Percentiles rank a stretch among this genome's conserved stretches.
These are phyloP conservation scores for Seladonia tumulorum DNA, from an alignment of 2,888 invertebrate genomes.

Conservation along the genomic window DNA sequence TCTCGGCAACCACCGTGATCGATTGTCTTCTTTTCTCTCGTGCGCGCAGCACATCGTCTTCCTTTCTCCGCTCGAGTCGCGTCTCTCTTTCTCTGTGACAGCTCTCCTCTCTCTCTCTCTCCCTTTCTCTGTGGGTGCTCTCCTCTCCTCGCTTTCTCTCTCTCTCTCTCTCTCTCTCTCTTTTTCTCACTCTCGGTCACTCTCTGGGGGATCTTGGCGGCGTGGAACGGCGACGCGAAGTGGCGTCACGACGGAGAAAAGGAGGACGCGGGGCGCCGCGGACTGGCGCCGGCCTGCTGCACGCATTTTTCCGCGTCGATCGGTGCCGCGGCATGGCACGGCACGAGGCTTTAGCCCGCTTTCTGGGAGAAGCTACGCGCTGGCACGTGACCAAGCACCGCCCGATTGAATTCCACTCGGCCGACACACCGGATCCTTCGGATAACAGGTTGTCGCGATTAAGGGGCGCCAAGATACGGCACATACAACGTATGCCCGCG, in stretches of 20 bases:
- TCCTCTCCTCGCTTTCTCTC: not conserved
- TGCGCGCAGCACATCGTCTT: not conserved
- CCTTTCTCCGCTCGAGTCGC: conserved; percentile 27
- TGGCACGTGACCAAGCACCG: conserved; percentile 40
- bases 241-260: conserved; percentile 28
- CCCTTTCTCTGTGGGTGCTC: conserved; percentile 16
- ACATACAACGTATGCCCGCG: not conserved
- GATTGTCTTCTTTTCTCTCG: conserved; percentile 20
- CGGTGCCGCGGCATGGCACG: conserved; percentile 41
- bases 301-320: conserved; percentile 69
- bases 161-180: no score
- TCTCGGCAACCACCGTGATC: not conserved
- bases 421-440: conserved; percentile 18
- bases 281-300: conserved; percentile 75
- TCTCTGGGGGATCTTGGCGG: not conserved
- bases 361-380: conserved; percentile 50
- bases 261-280: conserved; percentile 41
- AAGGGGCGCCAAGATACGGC: not conserved
- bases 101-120: conserved; percentile 10
- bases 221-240: conserved; percentile 15
- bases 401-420: conserved; percentile 16
- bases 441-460: conserved; percentile 22
- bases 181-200: not conserved
- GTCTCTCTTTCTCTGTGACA: conserved; percentile 19
- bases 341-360: conserved; percentile 44